Conservation (phyloP, 1,140 invertebrate genomes). For the Orius laevigatus region DNA sequence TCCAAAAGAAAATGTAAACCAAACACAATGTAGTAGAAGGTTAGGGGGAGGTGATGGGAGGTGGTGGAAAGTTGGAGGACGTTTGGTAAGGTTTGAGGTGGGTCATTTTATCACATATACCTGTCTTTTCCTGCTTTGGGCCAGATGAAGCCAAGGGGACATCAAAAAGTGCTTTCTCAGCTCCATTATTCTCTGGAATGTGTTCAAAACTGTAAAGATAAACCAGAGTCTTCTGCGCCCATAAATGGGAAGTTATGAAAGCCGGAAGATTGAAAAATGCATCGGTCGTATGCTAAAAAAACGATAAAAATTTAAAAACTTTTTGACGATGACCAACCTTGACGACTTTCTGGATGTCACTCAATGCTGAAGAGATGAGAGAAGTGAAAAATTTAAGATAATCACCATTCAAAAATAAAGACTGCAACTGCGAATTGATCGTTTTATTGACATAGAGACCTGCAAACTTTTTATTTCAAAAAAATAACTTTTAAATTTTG, state of each 20-base stretch:
- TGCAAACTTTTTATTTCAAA: slow-evolving; percentile 18
- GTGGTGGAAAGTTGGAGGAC: no score
- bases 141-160: slow-evolving; percentile 29
- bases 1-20: no score
- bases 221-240: slow-evolving; percentile 38
- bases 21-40: no score
- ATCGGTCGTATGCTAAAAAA: slow-evolving; percentile 33
- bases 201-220: slow-evolving; percentile 61
- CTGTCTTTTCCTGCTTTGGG: slow-evolving; percentile 42
- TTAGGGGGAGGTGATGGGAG: no score
- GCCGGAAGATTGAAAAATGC: slow-evolving; percentile 56
- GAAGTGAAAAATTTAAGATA: slow-evolving; percentile 20
- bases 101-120: no score
- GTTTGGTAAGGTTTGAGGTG: no score
- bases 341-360: slow-evolving; percentile 19
- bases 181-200: slow-evolving; percentile 28
- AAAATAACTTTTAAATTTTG: slow-evolving; percentile 24
- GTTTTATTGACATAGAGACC: slow-evolving; percentile 20
- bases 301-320: slow-evolving; percentile 1
- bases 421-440: slow-evolving; percentile 16
- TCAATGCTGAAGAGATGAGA: slow-evolving; percentile 5
- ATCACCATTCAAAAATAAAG: slow-evolving; percentile 19
- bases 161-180: slow-evolving; percentile 3
- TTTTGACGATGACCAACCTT: slow-evolving; percentile 17
- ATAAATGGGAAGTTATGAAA: slow-evolving; percentile 44